Evolutionary conservation across 2,888 invertebrate genomes (phyloP).

Genomic region (Anarsia innoxiella): DNA sequence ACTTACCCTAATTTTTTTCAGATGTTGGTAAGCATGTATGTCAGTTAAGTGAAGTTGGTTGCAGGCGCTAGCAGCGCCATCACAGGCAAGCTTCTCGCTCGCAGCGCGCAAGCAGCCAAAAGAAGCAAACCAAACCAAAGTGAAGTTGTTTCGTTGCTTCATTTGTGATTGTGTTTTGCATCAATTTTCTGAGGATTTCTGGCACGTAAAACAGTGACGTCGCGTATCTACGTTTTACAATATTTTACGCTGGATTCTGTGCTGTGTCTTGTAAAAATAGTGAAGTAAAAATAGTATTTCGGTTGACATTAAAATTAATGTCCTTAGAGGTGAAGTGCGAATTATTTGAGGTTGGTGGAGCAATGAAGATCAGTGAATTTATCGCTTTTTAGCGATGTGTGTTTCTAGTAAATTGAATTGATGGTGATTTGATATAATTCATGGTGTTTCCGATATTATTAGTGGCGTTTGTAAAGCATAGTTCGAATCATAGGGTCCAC

Average conservation of each 20-base stretch:
- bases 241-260: too few species aligned
- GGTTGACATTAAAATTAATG: conserved; percentile 35
- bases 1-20: not conserved
- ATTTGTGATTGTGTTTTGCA: conserved; percentile 58
- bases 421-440: conserved; percentile 64
- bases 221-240: conserved; percentile 21
- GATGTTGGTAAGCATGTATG: too few species aligned
- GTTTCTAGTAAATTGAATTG: conserved; percentile 60
- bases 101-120: too few species aligned
- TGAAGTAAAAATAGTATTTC: conserved; percentile 25
- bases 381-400: conserved; percentile 72
- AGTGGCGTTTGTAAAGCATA: conserved; percentile 62
- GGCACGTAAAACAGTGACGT: conserved; percentile 26
- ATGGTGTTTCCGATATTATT: conserved; percentile 66
- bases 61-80: too few species aligned
- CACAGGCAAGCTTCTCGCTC: too few species aligned
- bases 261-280: conserved; percentile 23
- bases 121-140: too few species aligned
- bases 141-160: conserved; percentile 23
- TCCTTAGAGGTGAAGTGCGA: conserved; percentile 58
- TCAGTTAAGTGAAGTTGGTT: conserved; percentile 30
- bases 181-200: conserved; percentile 47
- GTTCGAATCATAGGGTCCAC: conserved; percentile 74
- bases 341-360: conserved; percentile 50
- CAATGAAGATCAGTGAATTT: conserved; percentile 61